Conservation (phyloP, 2,797 vertebrate species). For the Sarcoramphus papa region DNA sequence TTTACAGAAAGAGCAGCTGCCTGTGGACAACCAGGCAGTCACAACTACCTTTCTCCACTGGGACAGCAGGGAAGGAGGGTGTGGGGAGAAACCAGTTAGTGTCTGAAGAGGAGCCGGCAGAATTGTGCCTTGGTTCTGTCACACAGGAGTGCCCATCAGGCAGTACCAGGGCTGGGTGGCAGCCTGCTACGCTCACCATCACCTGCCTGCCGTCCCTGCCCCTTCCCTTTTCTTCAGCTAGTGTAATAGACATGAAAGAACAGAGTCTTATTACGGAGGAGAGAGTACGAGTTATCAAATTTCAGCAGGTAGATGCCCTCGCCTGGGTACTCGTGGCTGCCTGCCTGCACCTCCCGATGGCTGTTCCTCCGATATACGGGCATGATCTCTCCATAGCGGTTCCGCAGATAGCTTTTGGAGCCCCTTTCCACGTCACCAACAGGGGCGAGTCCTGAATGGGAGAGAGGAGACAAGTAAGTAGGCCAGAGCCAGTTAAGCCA, state of each 20-base stretch:
- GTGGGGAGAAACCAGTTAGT: slow-evolving; percentile 2
- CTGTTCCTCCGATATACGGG: slow-evolving; percentile 94
- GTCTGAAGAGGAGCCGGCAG: slow-evolving; percentile 35
- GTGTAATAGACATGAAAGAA: slow-evolving; percentile 97
- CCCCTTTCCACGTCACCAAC: slow-evolving; percentile 95
- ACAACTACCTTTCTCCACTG: not conserved
- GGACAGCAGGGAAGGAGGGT: not conserved
- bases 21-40: not conserved
- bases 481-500: not conserved
- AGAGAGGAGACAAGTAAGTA: not conserved
- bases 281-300: slow-evolving; percentile 98
- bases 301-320: slow-evolving; percentile 96
- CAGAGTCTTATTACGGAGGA: slow-evolving; percentile 96
- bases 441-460: slow-evolving; percentile 78
- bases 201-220: slow-evolving; percentile 2
- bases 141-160: not conserved
- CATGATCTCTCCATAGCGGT: slow-evolving; percentile 88
- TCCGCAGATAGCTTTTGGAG: slow-evolving; percentile 81
- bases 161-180: slow-evolving; percentile 17
- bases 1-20: slow-evolving; percentile 20
- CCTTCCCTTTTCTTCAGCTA: slow-evolving; percentile 74
- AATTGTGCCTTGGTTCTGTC: not conserved
- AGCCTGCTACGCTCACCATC: slow-evolving; percentile 32
- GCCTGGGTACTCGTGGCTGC: slow-evolving; percentile 94
- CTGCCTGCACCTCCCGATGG: slow-evolving; percentile 88